These are phyloP conservation scores for Erythrocebus patas DNA, from an alignment of 2,113 vertebrate species.

Conservation along the genomic window DNA sequence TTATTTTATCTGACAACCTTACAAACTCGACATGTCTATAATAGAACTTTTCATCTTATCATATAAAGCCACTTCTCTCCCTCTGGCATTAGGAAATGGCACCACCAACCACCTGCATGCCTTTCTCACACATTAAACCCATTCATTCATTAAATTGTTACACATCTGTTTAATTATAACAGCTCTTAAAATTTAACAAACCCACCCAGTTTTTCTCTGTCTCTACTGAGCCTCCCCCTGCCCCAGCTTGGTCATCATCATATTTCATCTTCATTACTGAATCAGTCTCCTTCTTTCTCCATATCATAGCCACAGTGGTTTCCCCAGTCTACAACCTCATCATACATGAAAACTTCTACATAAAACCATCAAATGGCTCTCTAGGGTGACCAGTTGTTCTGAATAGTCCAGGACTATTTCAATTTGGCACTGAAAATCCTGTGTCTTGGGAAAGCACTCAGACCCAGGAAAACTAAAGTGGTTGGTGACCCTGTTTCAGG, in stretches of 20 bases:
- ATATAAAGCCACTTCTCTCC: not conserved
- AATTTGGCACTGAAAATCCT: not conserved
- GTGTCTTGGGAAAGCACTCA: not conserved
- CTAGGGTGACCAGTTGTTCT: not conserved
- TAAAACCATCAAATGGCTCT: not conserved
- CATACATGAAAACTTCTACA: not conserved
- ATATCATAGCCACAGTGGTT: too few species aligned
- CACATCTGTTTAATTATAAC: not conserved
- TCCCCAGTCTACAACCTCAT: not conserved
- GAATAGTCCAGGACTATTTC: not conserved
- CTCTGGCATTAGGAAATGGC: not conserved
- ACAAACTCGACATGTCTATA: not conserved
- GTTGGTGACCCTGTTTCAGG: not conserved
- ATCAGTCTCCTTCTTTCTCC: not conserved
- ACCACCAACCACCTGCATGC: not conserved
- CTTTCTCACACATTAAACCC: not conserved
- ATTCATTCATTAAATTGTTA: not conserved
- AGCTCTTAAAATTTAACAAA: not conserved
- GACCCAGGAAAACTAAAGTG: not conserved
- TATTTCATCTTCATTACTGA: not conserved
- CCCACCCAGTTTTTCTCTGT: not conserved
- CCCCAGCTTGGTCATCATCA: not conserved
- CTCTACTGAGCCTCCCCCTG: not conserved
- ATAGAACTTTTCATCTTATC: not conserved
- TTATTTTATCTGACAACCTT: not conserved